phyloP scores from a whole-genome alignment of 2,888 invertebrate species.

The Choreutis nemorana region DNA sequence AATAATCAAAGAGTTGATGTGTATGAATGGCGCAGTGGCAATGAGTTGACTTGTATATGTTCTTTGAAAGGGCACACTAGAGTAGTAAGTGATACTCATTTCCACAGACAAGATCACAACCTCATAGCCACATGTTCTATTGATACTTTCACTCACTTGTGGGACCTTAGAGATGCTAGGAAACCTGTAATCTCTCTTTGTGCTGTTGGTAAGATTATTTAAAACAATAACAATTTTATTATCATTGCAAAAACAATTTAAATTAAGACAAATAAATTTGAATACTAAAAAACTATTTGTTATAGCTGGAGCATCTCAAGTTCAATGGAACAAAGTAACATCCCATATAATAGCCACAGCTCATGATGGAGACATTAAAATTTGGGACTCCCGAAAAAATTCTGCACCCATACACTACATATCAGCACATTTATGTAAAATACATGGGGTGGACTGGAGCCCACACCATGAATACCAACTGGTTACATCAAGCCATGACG shows the following conservation, averaged over 20 bases:
- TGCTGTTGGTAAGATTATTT: constrained; percentile 75
- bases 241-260: constrained; percentile 85
- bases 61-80: constrained; percentile 84
- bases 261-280: constrained; percentile 90
- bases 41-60: constrained; percentile 74
- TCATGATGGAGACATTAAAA: constrained; percentile 94
- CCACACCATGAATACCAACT: constrained; percentile 83
- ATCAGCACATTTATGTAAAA: constrained; percentile 87
- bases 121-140: constrained; percentile 85
- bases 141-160: constrained; percentile 92
- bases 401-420: constrained; percentile 90
- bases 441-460: constrained; percentile 96
- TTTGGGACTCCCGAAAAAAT: constrained; percentile 94
- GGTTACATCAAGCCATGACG: constrained; percentile 94
- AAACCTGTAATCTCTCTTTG: constrained; percentile 85
- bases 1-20: constrained; percentile 90
- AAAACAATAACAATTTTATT: background rate
- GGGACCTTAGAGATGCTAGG: constrained; percentile 89
- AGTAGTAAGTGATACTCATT: constrained; percentile 90
- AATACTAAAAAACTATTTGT: background rate
- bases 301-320: constrained; percentile 89
- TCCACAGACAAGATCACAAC: constrained; percentile 74
- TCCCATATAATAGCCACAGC: constrained; percentile 89
- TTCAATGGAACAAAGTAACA: constrained; percentile 90
- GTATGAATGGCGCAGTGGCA: constrained; percentile 76